Evolutionary conservation across 2,113 vertebrate species (phyloP), one percentile per base, ranked within the genome.

Genomic region (Acanthisitta chloris): DNA sequence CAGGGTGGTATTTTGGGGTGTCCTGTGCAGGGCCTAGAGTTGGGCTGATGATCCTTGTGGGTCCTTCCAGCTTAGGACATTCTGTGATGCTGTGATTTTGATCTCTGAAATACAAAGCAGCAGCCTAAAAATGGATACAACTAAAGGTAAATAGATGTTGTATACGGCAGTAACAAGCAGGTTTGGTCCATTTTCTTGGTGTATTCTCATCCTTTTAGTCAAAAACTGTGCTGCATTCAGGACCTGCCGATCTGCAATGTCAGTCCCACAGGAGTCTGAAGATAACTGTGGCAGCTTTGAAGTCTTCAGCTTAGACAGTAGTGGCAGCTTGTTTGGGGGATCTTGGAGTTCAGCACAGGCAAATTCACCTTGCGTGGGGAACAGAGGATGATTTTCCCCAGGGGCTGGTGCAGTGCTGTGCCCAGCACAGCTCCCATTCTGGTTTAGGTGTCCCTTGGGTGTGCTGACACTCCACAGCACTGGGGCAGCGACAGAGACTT

Each of bases 401-500:
- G 17, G 28, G 45, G 19, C 5, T 5, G 24, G 33, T 2, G 14
- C 38, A 2, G 29, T 8, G 51, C 57, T 3, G 0, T 18, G 57
- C 28, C 46, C 2, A 10, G 34, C 29, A 20, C 12, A 21, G 67
- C 48, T 12, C 1, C 40, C 2, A 2, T 9, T n/a, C 54, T 33
- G 10, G 14, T 12, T 38, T 31, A 6, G 14, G 9, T 18, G 8
- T 71, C 62, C 28, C 12, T 24, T 0, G 4, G 66, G 61, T 59
- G 45, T 16, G 52, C 25, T 1, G 3, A 23, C 8, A 2, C n/a
- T 12, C 64, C 2, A 3, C 2, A 3, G 46, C 1, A 0, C 66
- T 9, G 33, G 34, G 76, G 17, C 62, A 34, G 18, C 6, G 14
- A 2, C 1, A 2, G 2, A 29, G n/a, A 31, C 49, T 55, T 69